Conservation (phyloP, 2,888 invertebrate genomes). For the Rhagium mordax region DNA sequence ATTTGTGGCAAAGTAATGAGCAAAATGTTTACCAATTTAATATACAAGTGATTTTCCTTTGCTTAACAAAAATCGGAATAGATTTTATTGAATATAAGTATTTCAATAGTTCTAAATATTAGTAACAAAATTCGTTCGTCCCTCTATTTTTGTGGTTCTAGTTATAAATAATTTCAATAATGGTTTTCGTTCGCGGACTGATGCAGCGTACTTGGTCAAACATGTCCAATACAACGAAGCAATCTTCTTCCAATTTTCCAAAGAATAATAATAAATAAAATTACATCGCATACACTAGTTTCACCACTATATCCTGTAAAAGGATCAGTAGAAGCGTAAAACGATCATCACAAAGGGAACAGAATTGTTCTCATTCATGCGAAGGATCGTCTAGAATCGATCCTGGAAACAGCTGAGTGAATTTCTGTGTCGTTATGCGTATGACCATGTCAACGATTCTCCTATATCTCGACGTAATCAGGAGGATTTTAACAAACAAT, state of each 20-base stretch:
- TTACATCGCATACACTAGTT: slow-evolving; percentile 25
- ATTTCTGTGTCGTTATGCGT: slow-evolving; percentile 58
- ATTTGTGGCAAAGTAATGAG: too few species aligned
- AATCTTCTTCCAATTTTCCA: background rate
- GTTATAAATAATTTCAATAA: too few species aligned
- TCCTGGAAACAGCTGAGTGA: slow-evolving; percentile 58
- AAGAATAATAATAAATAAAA: slow-evolving; percentile 27
- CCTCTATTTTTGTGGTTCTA: too few species aligned
- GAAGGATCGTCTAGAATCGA: slow-evolving; percentile 58
- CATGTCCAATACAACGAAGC: background rate
- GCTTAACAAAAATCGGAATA: too few species aligned
- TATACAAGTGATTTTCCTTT: too few species aligned
- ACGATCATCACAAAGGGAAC: slow-evolving; percentile 58
- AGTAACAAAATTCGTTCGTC: too few species aligned
- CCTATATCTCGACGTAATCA: slow-evolving; percentile 2
- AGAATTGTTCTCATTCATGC: slow-evolving; percentile 57
- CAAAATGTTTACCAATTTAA: too few species aligned
- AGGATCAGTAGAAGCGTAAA: slow-evolving; percentile 58
- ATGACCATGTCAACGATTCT: slow-evolving; percentile 44
- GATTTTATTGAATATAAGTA: too few species aligned
- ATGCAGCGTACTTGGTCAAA: too few species aligned
- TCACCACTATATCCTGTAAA: slow-evolving; percentile 50
- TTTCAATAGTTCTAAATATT: too few species aligned
- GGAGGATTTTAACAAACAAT: slow-evolving; percentile 16
- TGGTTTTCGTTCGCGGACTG: too few species aligned